These are phyloP conservation scores for Oegoconia quadripuncta DNA, from an alignment of 2,888 invertebrate species.

Conservation along the genomic window DNA sequence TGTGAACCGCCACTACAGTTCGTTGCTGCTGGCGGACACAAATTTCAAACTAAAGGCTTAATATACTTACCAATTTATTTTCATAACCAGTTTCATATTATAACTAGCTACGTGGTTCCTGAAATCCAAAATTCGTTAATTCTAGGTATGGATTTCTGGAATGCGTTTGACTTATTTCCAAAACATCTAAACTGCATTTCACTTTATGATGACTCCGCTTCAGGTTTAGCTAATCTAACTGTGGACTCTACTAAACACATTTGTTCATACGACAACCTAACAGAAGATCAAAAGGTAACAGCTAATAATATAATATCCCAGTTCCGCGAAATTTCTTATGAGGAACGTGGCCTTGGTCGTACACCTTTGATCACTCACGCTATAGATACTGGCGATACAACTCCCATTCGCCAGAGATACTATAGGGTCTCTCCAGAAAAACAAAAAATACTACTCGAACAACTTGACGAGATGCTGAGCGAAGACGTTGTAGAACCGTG, in stretches of 20 bases:
- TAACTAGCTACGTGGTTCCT: slow-evolving; percentile 16
- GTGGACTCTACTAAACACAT: background rate
- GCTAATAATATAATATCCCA: slow-evolving; percentile 13
- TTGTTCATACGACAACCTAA: background rate
- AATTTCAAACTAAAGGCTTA: slow-evolving; percentile 6
- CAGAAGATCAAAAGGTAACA: slow-evolving; percentile 3
- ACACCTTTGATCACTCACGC: slow-evolving; percentile 18
- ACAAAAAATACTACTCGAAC: slow-evolving; percentile 14
- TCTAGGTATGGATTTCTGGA: slow-evolving; percentile 21
- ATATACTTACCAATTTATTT: slow-evolving; percentile 13
- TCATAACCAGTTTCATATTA: slow-evolving; percentile 5
- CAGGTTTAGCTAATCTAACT: no score
- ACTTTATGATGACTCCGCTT: no score
- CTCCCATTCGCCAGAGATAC: slow-evolving; percentile 23
- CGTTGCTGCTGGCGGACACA: slow-evolving; percentile 13
- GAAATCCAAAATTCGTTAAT: slow-evolving; percentile 13
- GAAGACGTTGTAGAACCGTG: slow-evolving; percentile 2
- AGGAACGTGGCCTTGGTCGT: slow-evolving; percentile 19
- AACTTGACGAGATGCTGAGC: slow-evolving; percentile 11
- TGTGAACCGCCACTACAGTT: background rate
- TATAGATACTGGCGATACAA: slow-evolving; percentile 24
- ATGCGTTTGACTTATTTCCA: slow-evolving; percentile 15
- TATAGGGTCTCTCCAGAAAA: slow-evolving; percentile 26
- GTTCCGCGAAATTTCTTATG: slow-evolving; percentile 21
- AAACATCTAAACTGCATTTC: no score